phyloP scores from a whole-genome alignment of 2,797 vertebrate species.

The Chanos chanos region DNA sequence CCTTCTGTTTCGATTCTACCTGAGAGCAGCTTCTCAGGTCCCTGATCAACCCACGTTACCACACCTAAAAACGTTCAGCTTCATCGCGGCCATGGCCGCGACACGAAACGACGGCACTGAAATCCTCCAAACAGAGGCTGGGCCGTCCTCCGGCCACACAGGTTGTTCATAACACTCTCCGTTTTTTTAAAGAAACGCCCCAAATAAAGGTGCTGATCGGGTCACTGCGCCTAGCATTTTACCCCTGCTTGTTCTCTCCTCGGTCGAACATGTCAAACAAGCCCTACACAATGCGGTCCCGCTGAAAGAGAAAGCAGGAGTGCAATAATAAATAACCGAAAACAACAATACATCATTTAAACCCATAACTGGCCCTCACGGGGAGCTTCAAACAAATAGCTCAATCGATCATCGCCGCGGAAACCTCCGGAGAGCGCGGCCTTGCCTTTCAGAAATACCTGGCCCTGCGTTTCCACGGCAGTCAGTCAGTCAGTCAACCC shows the following conservation, averaged over 20 bases:
- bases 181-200: slow-evolving; percentile 54
- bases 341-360: slow-evolving; percentile 72
- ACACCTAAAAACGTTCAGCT: no score
- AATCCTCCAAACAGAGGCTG: slow-evolving; percentile 51
- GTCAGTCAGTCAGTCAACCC: no score
- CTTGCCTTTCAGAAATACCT: no score
- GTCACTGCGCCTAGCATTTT: slow-evolving; percentile 56
- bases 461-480: no score
- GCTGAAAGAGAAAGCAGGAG: slow-evolving; percentile 45
- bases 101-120: no score
- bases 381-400: slow-evolving; percentile 76
- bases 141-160: slow-evolving; percentile 38
- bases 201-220: slow-evolving; percentile 52
- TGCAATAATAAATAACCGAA: slow-evolving; percentile 72
- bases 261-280: slow-evolving; percentile 71
- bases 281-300: slow-evolving; percentile 59
- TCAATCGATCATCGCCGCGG: slow-evolving; percentile 67
- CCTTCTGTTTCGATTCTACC: no score
- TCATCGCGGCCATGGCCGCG: no score
- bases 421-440: slow-evolving; percentile 47
- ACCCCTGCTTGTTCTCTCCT: slow-evolving; percentile 66
- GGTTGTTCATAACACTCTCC: slow-evolving; percentile 43
- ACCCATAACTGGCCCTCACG: slow-evolving; percentile 67
- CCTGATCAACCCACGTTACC: no score
- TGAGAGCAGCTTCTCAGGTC: no score